phyloP scores from a whole-genome alignment of 2,888 invertebrate species.

The Pseudococcus viburni region DNA sequence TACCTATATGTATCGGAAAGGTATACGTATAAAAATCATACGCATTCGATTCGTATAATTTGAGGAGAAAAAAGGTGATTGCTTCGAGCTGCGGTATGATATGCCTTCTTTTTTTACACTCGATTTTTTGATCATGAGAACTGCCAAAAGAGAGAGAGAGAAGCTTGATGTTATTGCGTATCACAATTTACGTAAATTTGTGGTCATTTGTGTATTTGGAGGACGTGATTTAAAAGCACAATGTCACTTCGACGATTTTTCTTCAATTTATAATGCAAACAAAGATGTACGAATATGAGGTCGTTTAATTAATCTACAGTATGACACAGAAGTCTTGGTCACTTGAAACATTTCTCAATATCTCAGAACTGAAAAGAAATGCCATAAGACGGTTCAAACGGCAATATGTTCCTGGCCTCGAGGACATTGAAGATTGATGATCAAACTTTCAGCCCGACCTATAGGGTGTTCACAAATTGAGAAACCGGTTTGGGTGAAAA shows the following conservation, averaged over 20 bases:
- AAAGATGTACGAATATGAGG: neutral
- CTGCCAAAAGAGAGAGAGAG: neutral
- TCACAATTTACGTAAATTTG: neutral
- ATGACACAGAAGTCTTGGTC: too few relatives aligned
- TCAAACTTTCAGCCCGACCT: too few relatives aligned
- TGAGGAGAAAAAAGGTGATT: neutral
- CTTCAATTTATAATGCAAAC: neutral
- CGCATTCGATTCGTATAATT: constrained; percentile 47
- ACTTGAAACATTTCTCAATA: too few relatives aligned
- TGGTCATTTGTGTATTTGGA: neutral
- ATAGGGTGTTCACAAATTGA: too few relatives aligned
- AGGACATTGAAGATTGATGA: too few relatives aligned
- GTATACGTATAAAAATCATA: neutral
- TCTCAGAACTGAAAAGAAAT: too few relatives aligned
- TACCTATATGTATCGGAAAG: neutral
- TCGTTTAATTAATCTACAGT: neutral
- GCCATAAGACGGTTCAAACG: too few relatives aligned
- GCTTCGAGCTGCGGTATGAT: constrained; percentile 32
- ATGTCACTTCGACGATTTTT: neutral
- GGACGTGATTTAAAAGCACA: neutral
- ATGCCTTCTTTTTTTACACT: neutral
- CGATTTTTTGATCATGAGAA: neutral
- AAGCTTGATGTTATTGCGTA: neutral
- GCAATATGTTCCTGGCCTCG: too few relatives aligned
- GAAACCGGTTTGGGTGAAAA: too few relatives aligned